Conservation (phyloP, 2,888 invertebrate species). For the Campoplex capitator region DNA sequence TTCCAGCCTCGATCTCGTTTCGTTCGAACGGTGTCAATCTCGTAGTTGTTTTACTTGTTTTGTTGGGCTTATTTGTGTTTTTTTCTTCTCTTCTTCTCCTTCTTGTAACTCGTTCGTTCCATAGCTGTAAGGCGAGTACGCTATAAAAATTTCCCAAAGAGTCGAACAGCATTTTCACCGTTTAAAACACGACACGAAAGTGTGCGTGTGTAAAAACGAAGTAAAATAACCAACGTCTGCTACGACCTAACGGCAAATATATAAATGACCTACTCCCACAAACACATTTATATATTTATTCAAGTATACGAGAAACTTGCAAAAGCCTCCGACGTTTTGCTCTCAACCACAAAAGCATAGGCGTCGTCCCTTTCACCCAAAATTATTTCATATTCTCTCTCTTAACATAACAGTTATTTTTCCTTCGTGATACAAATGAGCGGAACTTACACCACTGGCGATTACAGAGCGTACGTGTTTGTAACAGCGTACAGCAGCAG, state of each 20-base stretch:
- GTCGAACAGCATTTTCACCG: constrained; percentile 38
- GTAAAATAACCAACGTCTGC: constrained; percentile 20
- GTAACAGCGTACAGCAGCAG: background rate
- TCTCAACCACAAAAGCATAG: constrained; percentile 18
- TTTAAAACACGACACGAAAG: background rate
- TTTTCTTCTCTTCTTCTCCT: background rate
- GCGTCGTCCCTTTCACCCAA: constrained; percentile 42
- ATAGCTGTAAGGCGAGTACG: background rate
- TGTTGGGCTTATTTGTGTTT: background rate
- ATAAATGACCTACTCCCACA: constrained; percentile 74
- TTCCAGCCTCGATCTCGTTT: constrained; percentile 3
- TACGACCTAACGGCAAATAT: constrained; percentile 77
- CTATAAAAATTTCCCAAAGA: background rate
- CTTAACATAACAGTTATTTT: background rate
- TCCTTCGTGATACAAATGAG: background rate
- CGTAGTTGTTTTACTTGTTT: background rate
- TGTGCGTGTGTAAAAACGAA: constrained; percentile 46
- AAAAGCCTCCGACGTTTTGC: background rate
- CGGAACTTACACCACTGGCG: constrained; percentile 41
- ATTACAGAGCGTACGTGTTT: background rate
- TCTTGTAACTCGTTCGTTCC: background rate
- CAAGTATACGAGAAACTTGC: background rate
- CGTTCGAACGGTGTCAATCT: background rate
- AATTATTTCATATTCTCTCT: constrained; percentile 28
- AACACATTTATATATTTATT: background rate